Conservation (phyloP, 2,888 invertebrate genomes). For the Agriopis marginaria region DNA sequence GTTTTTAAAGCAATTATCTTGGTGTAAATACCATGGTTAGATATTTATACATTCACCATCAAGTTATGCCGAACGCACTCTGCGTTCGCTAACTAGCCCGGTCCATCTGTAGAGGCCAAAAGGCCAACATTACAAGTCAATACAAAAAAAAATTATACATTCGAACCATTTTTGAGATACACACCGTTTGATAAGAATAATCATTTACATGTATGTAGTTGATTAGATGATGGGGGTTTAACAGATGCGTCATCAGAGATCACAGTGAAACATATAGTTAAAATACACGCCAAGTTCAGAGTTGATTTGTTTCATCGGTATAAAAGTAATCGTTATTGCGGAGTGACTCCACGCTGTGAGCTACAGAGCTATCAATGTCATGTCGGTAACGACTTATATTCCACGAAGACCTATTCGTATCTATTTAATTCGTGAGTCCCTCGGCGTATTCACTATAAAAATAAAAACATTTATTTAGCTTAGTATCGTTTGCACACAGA, state of each 20-base stretch:
- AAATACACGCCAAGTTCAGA: neutral
- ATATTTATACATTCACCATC: no score
- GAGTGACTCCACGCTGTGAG: neutral
- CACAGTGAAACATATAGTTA: neutral
- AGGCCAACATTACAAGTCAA: no score
- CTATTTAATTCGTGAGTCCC: conserved; percentile 6
- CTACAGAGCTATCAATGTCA: neutral
- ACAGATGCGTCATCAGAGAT: neutral
- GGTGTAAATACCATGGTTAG: no score
- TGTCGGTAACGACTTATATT: neutral
- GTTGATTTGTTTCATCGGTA: neutral
- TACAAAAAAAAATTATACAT: no score
- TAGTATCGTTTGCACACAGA: neutral
- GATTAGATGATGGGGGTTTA: no score
- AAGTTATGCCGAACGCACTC: no score
- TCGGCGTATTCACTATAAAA: neutral
- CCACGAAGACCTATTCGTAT: conserved; percentile 5
- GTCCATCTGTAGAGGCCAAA: no score
- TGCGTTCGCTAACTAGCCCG: no score
- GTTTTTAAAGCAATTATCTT: no score
- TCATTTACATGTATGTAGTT: no score
- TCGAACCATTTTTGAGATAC: no score
- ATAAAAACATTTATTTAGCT: conserved; percentile 13
- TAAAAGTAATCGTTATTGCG: neutral
- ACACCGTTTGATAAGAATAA: no score